Evolutionary conservation across 2,797 vertebrate species (phyloP).

Genomic region (Anabacerthia variegaticeps): DNA sequence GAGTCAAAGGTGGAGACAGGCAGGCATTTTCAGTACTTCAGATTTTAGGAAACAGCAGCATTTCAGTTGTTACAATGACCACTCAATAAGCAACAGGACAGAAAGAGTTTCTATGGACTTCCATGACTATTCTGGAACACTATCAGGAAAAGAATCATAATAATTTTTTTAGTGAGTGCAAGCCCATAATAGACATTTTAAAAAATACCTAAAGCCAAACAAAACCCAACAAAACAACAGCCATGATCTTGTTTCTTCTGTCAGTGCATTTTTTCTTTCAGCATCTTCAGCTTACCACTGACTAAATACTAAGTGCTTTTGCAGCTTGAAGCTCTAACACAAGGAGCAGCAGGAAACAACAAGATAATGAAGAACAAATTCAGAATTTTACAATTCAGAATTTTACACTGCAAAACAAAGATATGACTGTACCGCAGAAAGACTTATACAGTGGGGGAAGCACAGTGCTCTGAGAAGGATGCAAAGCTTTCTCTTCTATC

Average conservation of each 20-base stretch:
- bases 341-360: not conserved
- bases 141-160: not conserved
- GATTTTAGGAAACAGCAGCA: not conserved
- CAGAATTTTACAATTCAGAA: not conserved
- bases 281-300: not conserved
- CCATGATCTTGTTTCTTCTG: not conserved
- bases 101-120: not conserved
- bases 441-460: accelerated
- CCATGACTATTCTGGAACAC: not conserved
- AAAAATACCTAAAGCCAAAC: not conserved
- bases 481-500: not conserved
- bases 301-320: not conserved
- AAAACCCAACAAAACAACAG: not conserved
- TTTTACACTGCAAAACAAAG: not conserved
- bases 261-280: not conserved
- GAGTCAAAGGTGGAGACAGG: not conserved
- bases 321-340: not conserved
- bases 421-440: not conserved
- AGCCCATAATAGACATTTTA: not conserved
- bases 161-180: not conserved
- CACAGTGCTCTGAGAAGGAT: not conserved
- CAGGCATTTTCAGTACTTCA: not conserved
- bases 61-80: not conserved
- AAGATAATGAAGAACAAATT: not conserved
- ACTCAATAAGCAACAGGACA: not conserved